A percentile compares a stretch with the other conserved stretches of the same genome.
phyloP scores from a whole-genome alignment of 2,888 invertebrate species.

The Sesia apiformis region DNA sequence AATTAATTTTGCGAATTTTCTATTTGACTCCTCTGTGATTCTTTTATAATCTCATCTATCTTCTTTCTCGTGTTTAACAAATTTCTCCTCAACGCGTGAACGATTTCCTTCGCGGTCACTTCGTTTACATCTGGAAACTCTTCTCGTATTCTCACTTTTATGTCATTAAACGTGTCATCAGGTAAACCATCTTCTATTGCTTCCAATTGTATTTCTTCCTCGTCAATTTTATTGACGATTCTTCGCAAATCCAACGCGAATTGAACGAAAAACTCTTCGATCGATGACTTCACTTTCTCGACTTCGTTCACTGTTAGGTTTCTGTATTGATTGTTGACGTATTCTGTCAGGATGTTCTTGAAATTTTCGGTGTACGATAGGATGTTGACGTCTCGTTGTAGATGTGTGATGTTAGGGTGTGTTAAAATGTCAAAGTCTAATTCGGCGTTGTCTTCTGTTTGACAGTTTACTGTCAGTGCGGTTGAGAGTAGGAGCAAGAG shows the following conservation, averaged over 20 bases:
- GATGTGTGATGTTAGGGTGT: not conserved
- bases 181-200: constrained; percentile 12
- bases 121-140: constrained; percentile 18
- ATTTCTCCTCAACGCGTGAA: constrained; percentile 19
- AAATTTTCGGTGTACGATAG: constrained; percentile 19
- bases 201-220: not conserved
- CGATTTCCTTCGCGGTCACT: constrained; percentile 14
- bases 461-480: too few species aligned
- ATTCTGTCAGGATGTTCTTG: constrained; percentile 18
- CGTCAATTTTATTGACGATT: constrained; percentile 11
- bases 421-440: too few species aligned
- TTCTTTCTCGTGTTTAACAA: constrained; percentile 15
- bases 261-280: constrained; percentile 23
- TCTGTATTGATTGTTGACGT: constrained; percentile 15
- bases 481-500: too few species aligned
- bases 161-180: constrained; percentile 14
- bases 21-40: constrained; percentile 8
- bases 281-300: constrained; percentile 12
- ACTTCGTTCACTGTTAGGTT: constrained; percentile 12
- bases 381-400: constrained; percentile 4
- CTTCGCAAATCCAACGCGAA: constrained; percentile 23
- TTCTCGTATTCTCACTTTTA: constrained; percentile 14
- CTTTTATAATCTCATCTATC: constrained; percentile 17
- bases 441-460: too few species aligned
- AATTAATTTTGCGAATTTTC: constrained; percentile 4